A percentile compares a stretch with the other conserved stretches of the same genome.
These are phyloP conservation scores for Thalassoma bifasciatum DNA, from an alignment of 2,113 vertebrate species.

Conservation along the genomic window DNA sequence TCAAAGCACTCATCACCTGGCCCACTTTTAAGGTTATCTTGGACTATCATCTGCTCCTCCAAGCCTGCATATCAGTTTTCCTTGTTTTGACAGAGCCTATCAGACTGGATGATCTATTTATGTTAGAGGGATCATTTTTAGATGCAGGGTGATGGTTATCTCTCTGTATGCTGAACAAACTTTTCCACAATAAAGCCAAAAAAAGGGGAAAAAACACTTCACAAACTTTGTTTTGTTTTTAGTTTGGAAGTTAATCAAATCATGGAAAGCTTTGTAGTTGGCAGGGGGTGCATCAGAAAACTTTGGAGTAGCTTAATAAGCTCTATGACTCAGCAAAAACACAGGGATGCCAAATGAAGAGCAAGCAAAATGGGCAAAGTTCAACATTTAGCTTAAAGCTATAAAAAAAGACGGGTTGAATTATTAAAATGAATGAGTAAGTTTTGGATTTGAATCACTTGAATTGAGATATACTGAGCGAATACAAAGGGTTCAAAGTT, in stretches of 20 bases:
- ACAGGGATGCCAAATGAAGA: not conserved
- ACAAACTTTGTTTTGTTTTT: not conserved
- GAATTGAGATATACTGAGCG: not conserved
- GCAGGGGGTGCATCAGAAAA: not conserved
- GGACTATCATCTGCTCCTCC: constrained; percentile 45
- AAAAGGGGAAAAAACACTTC: too few relatives aligned
- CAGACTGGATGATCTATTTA: constrained; percentile 52
- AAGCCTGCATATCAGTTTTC: constrained; percentile 47
- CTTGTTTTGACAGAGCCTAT: constrained; percentile 70
- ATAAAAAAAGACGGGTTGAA: not conserved
- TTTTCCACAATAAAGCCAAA: constrained; percentile 16
- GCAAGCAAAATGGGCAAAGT: not conserved
- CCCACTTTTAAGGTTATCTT: constrained; percentile 69
- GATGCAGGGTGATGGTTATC: constrained; percentile 39
- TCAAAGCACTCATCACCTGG: constrained; percentile 15
- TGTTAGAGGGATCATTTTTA: constrained; percentile 56
- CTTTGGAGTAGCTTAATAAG: not conserved
- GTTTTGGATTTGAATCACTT: not conserved
- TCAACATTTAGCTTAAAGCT: not conserved
- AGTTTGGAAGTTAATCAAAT: not conserved
- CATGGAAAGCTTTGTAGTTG: not conserved
- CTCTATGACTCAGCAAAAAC: not conserved
- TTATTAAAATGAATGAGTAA: not conserved
- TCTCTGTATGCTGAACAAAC: constrained; percentile 19
- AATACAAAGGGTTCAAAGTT: not conserved